Conservation (phyloP, 1,140 invertebrate species). For the Lepidotrigona ventralis region DNA sequence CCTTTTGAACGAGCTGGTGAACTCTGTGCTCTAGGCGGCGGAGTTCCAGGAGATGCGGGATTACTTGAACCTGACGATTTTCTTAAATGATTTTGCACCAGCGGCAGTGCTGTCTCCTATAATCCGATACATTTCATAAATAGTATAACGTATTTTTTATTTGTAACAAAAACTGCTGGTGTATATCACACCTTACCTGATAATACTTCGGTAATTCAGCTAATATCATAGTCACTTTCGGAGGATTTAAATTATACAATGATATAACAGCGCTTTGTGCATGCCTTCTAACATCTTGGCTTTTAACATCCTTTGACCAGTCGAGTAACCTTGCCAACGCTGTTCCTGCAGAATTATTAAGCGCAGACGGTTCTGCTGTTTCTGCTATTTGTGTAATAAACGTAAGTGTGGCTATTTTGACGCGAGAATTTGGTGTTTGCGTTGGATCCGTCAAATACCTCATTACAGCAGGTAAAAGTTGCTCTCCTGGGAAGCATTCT, state of each 20-base stretch:
- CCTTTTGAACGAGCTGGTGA: constrained; percentile 73
- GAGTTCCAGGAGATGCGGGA: constrained; percentile 79
- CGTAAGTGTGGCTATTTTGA: constrained; percentile 87
- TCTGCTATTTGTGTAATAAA: constrained; percentile 88
- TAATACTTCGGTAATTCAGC: constrained; percentile 90
- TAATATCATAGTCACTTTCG: constrained; percentile 91
- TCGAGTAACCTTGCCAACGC: constrained; percentile 85
- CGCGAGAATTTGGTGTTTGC: constrained; percentile 93
- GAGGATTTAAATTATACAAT: constrained; percentile 94
- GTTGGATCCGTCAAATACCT: constrained; percentile 93
- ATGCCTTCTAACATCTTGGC: constrained; percentile 88
- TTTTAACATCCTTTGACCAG: constrained; percentile 86
- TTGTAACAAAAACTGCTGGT: no score
- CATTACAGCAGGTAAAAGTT: constrained; percentile 83
- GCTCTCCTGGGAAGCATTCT: constrained; percentile 84
- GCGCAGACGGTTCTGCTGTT: constrained; percentile 78
- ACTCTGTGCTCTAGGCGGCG: constrained; percentile 74
- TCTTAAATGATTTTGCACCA: constrained; percentile 91
- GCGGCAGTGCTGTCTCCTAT: constrained; percentile 88
- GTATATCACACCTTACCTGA: constrained; percentile 76
- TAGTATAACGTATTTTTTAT: no score
- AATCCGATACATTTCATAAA: background rate
- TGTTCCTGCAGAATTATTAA: constrained; percentile 80
- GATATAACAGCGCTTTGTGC: constrained; percentile 90
- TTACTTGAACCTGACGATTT: constrained; percentile 82